Evolutionary conservation across 2,888 invertebrate genomes (phyloP), one percentile per base, ranked within the genome.

Genomic region (Cheilosia soror): DNA sequence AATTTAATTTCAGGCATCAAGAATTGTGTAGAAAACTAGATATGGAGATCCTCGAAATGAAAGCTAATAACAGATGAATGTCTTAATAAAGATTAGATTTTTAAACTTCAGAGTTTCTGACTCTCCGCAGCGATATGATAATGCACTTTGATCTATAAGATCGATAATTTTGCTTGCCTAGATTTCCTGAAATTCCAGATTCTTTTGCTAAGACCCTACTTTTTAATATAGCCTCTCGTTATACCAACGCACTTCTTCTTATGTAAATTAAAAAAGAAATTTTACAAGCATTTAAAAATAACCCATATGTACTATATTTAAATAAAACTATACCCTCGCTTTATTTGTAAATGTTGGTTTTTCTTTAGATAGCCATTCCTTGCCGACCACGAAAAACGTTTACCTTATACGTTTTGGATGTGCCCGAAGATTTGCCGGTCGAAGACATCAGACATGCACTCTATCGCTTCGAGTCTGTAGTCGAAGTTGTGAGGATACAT

Each of bases 301-400:
- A 57, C 33, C 15, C 37, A 31, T 11, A 20, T 27, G 58, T 20
- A 58, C 37, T 58, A n/a, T 58, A 6, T 15, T 31, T 4, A 13
- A 15, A 40, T 13, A 66, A 31, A 49, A 31, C 2, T 1, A 9
- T 29, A 13, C 47, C 27, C 1, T 29, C 25, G 11, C 11, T 20
- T 40, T 51, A 37, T 40, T 27, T 31, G 13, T 47, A 27, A 37
- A 4, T 27, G 3, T 20, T 40, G 27, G 7, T 9, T 55, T 44
- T 53, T 60, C 7, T 89, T 55, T 91, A 96, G 96, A 95, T 96
- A 87, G 95, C 96, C 47, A 96, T 97, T 89, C 97, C 97, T 4
- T 97, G 97, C 91, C 94, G 97, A 88, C 97, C 97, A 0, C 96
- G 96, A 90, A 96, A 96, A 93, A 97, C 96, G n/a, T 97, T 96